A percentile compares a stretch with the other conserved stretches of the same genome.
Conservation (phyloP, 2,888 invertebrate genomes). For the Dolichopus griseipennis region DNA sequence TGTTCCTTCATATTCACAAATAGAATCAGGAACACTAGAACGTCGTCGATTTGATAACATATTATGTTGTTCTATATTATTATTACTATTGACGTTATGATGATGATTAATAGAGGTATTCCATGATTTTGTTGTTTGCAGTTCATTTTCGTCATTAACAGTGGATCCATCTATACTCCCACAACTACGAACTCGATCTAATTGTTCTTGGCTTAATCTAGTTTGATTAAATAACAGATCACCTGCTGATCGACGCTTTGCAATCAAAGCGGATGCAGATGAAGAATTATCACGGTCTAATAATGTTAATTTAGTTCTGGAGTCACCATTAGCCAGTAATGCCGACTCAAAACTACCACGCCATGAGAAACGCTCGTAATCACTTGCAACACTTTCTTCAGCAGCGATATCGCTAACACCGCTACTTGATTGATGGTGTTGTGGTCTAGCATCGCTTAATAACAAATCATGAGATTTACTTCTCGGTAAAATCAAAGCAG, state of each 20-base stretch:
- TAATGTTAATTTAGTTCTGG: constrained; percentile 63
- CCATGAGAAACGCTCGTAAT: constrained; percentile 85
- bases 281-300: constrained; percentile 57
- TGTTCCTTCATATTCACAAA: constrained; percentile 44
- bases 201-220: constrained; percentile 65
- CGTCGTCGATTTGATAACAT: constrained; percentile 40
- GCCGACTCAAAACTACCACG: constrained; percentile 89
- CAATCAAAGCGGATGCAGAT: constrained; percentile 58
- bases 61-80: constrained; percentile 25
- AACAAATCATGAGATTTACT: constrained; percentile 76
- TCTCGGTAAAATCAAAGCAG: constrained; percentile 52
- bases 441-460: constrained; percentile 50
- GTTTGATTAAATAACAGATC: constrained; percentile 72
- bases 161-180: constrained; percentile 69
- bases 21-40: constrained; percentile 52
- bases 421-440: constrained; percentile 45
- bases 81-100: constrained; percentile 27
- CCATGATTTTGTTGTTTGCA: constrained; percentile 40
- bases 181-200: constrained; percentile 67
- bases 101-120: constrained; percentile 29
- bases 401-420: constrained; percentile 47
- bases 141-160: constrained; percentile 33
- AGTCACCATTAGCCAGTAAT: constrained; percentile 71
- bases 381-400: constrained; percentile 68
- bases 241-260: constrained; percentile 72